Conservation (phyloP, 2,797 vertebrate genomes). For the Chiloscyllium punctatum region DNA sequence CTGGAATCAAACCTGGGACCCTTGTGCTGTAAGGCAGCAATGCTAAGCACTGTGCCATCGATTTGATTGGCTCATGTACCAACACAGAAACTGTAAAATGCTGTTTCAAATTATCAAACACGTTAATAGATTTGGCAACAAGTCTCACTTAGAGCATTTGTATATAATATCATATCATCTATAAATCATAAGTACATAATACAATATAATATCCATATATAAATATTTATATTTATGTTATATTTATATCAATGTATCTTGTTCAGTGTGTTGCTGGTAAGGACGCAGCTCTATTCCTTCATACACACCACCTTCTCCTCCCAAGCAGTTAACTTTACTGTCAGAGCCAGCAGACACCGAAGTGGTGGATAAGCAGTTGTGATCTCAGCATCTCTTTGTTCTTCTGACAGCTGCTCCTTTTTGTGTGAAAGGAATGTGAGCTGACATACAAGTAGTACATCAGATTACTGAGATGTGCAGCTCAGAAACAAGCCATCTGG, state of each 20-base stretch:
- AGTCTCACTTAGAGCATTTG: no score
- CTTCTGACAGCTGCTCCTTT: background rate
- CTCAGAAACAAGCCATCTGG: background rate
- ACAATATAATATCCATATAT: no score
- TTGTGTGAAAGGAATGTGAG: background rate
- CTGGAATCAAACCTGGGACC: no score
- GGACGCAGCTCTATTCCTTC: background rate
- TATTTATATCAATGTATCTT: background rate
- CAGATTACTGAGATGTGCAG: no score
- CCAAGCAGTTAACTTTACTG: background rate
- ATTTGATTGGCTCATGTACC: background rate
- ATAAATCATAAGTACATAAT: no score
- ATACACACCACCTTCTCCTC: background rate
- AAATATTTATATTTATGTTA: no score
- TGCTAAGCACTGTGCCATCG: no score
- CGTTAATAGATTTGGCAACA: background rate
- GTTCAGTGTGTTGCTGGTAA: background rate
- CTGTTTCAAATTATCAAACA: background rate
- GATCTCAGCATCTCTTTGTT: background rate
- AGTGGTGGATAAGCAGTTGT: background rate
- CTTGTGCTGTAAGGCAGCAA: no score
- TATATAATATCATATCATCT: no score
- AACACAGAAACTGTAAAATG: background rate
- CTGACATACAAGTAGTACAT: background rate
- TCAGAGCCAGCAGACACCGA: background rate